phyloP scores from a whole-genome alignment of 2,888 invertebrate genomes.

The Eupsilia transversa region DNA sequence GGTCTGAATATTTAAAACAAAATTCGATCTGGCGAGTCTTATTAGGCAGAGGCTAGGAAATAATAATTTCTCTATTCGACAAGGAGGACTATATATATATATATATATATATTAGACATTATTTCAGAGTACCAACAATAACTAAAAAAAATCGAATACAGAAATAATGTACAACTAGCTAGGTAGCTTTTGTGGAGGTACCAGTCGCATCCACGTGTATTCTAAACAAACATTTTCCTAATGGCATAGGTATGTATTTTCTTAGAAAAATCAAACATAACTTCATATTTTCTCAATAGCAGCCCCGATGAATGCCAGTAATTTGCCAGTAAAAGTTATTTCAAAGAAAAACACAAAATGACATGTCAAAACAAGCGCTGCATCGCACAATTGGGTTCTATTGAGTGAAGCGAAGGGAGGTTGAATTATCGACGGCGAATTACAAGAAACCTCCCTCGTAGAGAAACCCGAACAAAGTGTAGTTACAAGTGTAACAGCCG shows the following conservation, averaged over 20 bases:
- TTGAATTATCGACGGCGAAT: conserved; percentile 81
- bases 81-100: too few species aligned
- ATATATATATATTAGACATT: too few species aligned
- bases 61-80: too few species aligned
- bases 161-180: too few species aligned
- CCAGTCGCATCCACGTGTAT: not conserved
- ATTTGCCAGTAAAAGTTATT: conserved; percentile 58
- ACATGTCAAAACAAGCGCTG: conserved; percentile 80
- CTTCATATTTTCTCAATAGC: conserved; percentile 44
- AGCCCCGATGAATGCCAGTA: conserved; percentile 60
- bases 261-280: conserved; percentile 12
- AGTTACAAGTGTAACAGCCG: conserved; percentile 71
- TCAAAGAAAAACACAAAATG: conserved; percentile 75
- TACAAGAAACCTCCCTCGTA: conserved; percentile 80
- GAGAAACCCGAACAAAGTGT: conserved; percentile 70
- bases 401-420: conserved; percentile 76
- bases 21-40: too few species aligned
- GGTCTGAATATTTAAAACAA: too few species aligned
- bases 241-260: not conserved
- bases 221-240: conserved; percentile 1
- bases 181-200: not conserved
- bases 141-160: too few species aligned
- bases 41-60: too few species aligned
- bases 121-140: too few species aligned
- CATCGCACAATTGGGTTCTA: conserved; percentile 82